These are phyloP conservation scores for Corella eumyota DNA, from an alignment of 23 tunicate genomes.

Conservation along the genomic window DNA sequence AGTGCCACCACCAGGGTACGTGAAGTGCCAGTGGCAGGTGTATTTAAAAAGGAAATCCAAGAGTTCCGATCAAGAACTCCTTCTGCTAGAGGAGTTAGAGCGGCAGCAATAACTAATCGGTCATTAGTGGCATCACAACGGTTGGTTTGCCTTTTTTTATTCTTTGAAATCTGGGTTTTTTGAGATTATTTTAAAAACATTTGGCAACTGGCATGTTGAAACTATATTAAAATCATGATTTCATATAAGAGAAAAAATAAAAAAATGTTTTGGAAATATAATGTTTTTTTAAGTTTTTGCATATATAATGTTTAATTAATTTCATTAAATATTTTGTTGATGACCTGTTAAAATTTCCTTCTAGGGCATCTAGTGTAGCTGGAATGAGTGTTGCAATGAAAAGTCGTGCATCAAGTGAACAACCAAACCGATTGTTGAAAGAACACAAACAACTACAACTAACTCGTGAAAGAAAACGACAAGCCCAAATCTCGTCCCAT, in stretches of 20 bases:
- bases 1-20: slow-evolving; percentile 88
- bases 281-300: too few relatives aligned
- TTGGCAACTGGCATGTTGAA: too few relatives aligned
- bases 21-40: slow-evolving; percentile 76
- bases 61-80: slow-evolving; percentile 77
- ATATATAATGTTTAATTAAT: too few relatives aligned
- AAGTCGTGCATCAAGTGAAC: background rate
- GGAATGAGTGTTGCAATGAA: slow-evolving; percentile 1
- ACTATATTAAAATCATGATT: too few relatives aligned
- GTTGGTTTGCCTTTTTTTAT: slow-evolving; percentile 4
- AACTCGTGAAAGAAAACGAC: slow-evolving; percentile 71
- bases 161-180: background rate
- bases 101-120: slow-evolving; percentile 61
- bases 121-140: slow-evolving; percentile 66
- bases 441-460: slow-evolving; percentile 48
- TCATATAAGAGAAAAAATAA: too few relatives aligned
- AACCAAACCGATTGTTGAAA: slow-evolving; percentile 26
- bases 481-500: slow-evolving; percentile 60
- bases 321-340: too few relatives aligned
- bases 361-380: slow-evolving; percentile 16
- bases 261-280: too few relatives aligned
- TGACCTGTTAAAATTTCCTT: too few relatives aligned
- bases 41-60: slow-evolving; percentile 75
- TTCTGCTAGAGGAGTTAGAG: slow-evolving; percentile 81
- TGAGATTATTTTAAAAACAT: too few relatives aligned